A percentile compares a stretch with the other conserved stretches of the same genome.
These are phyloP conservation scores for Sanderia malayensis DNA, from an alignment of 30 jellyfish, hydroid and myxozoan genomes.

Conservation along the genomic window DNA sequence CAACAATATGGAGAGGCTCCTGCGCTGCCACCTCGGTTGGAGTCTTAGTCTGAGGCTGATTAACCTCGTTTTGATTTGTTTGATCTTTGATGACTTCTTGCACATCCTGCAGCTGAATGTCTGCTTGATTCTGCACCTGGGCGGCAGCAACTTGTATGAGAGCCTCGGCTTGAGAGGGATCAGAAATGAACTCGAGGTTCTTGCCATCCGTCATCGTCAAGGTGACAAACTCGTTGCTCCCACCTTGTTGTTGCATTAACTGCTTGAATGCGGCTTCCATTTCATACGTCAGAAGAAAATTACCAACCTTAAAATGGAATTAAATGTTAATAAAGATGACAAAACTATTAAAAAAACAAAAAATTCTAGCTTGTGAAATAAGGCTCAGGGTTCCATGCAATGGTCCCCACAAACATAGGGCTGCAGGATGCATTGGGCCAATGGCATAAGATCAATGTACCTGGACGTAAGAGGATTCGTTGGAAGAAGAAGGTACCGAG, in stretches of 20 bases:
- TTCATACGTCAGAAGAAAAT: conserved; percentile 43
- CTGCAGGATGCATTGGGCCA: too few relatives aligned
- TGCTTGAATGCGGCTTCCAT: conserved; percentile 70
- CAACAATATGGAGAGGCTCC: too few relatives aligned
- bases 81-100: neutral
- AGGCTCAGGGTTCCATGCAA: too few relatives aligned
- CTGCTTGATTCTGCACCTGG: conserved; percentile 12
- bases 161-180: conserved; percentile 63
- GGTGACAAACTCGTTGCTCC: conserved; percentile 53
- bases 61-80: too few relatives aligned
- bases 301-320: conserved; percentile 51
- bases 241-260: conserved; percentile 61
- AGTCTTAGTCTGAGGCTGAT: too few relatives aligned
- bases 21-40: too few relatives aligned
- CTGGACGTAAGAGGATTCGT: conserved; percentile 11
- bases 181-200: conserved; percentile 60
- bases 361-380: too few relatives aligned
- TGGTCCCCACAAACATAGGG: too few relatives aligned
- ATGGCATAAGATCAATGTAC: too few relatives aligned
- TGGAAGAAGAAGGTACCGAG: conserved; percentile 18
- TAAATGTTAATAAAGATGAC: neutral
- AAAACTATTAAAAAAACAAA: neutral
- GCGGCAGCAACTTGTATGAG: conserved; percentile 57
- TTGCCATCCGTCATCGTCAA: conserved; percentile 62
- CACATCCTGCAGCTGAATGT: conserved; percentile 3